Conservation (phyloP, 2,797 vertebrate genomes). For the Aeoliscus strigatus region DNA sequence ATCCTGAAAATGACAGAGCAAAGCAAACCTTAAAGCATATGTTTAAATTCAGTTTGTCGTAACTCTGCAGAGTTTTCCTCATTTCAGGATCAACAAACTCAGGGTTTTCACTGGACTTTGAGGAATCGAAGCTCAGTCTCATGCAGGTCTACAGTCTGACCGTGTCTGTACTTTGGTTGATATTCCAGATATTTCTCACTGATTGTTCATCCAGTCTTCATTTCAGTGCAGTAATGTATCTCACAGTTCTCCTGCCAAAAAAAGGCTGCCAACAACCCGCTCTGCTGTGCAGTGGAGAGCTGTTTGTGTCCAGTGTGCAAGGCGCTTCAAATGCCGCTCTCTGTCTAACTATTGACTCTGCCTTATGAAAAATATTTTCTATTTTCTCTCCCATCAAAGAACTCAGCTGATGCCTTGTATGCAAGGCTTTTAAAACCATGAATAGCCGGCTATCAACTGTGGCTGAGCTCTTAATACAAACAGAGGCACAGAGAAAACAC, state of each 20-base stretch:
- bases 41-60: no score
- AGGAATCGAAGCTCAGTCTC: no score
- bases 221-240: no score
- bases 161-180: no score
- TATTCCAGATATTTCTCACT: conserved; percentile 1
- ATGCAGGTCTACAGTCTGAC: no score
- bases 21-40: no score
- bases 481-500: conserved; percentile 25
- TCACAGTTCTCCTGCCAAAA: no score
- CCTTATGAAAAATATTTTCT: conserved; percentile 18
- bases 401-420: conserved; percentile 13
- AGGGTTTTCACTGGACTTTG: no score
- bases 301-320: background rate
- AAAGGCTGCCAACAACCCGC: conserved; percentile 1
- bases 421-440: conserved; percentile 22
- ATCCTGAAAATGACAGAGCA: no score
- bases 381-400: conserved; percentile 14
- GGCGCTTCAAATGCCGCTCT: background rate
- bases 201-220: background rate
- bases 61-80: no score
- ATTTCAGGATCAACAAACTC: no score
- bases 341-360: background rate
- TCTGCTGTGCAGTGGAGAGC: no score
- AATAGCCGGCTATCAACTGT: conserved; percentile 20
- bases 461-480: conserved; percentile 36